Percentiles rank a stretch among this genome's conserved stretches.
These are phyloP conservation scores for Verasper variegatus DNA, from an alignment of 2,113 vertebrate genomes.

Conservation along the genomic window DNA sequence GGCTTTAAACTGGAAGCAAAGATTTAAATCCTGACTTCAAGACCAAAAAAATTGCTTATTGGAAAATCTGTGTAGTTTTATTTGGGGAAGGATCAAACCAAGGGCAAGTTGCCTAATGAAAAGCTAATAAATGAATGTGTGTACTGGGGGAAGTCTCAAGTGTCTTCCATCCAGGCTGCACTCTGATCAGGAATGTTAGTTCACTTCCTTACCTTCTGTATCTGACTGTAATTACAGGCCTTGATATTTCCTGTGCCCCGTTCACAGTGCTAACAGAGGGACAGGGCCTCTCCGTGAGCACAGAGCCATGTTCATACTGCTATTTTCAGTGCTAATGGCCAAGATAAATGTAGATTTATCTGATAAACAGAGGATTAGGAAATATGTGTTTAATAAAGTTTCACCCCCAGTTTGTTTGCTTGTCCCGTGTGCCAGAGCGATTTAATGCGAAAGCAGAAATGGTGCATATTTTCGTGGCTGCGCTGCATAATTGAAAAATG, in stretches of 20 bases:
- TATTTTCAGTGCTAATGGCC: conserved; percentile 46
- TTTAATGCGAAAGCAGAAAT: conserved; percentile 30
- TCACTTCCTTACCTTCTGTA: conserved; percentile 72
- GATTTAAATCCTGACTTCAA: conserved; percentile 7
- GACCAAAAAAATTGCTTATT: conserved; percentile 13
- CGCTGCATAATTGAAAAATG: conserved; percentile 56
- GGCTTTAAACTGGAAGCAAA: conserved; percentile 7
- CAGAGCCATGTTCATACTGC: conserved; percentile 9
- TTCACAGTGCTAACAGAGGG: conserved; percentile 55
- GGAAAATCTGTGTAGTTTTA: conserved; percentile 37
- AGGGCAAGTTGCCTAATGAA: conserved; percentile 52
- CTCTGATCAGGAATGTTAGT: conserved; percentile 72
- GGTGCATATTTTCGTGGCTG: conserved; percentile 23
- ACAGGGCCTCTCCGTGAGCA: conserved; percentile 33
- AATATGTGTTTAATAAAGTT: conserved; percentile 50
- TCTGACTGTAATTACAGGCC: conserved; percentile 73
- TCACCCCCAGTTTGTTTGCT: conserved; percentile 46
- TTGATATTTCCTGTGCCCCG: conserved; percentile 64
- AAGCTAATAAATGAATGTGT: conserved; percentile 68
- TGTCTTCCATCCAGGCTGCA: conserved; percentile 42
- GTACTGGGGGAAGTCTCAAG: conserved; percentile 54
- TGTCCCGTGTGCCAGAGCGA: conserved; percentile 32
- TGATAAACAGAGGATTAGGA: conserved; percentile 50
- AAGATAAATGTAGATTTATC: conserved; percentile 55
- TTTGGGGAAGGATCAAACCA: conserved; percentile 51